Conservation (phyloP, 1,140 invertebrate genomes). For the Apis dorsata region DNA sequence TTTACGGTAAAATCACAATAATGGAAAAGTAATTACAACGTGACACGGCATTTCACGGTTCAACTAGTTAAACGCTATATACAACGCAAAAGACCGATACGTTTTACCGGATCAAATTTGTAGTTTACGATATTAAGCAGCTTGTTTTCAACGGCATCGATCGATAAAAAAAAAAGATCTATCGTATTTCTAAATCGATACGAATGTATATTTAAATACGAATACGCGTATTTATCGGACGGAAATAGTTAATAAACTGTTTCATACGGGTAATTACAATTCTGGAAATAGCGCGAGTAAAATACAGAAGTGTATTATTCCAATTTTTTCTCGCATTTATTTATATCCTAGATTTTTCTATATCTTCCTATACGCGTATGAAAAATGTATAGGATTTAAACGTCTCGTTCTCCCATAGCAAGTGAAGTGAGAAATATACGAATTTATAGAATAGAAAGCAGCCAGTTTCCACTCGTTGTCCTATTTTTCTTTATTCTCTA, state of each 20-base stretch:
- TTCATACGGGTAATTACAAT: too few relatives aligned
- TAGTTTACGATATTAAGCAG: constrained; percentile 1
- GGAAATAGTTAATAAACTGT: too few relatives aligned
- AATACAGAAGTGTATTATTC: not conserved
- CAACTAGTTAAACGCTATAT: not conserved
- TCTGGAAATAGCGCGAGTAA: not conserved
- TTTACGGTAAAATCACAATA: not conserved
- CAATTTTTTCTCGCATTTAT: not conserved
- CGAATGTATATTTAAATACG: too few relatives aligned
- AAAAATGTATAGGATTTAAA: constrained; percentile 22
- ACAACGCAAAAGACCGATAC: not conserved
- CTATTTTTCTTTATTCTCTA: not conserved
- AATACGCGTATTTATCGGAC: too few relatives aligned
- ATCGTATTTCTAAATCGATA: too few relatives aligned
- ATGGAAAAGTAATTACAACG: constrained; percentile 26
- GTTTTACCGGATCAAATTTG: not conserved
- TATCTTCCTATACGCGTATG: constrained; percentile 1
- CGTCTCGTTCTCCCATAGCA: not conserved
- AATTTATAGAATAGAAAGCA: constrained; percentile 20
- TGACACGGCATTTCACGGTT: constrained; percentile 8
- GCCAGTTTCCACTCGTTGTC: not conserved
- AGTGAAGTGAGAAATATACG: constrained; percentile 19
- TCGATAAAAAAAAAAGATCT: not conserved
- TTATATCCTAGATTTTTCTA: not conserved
- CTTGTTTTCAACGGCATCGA: not conserved